Conservation (phyloP, 2,113 vertebrate genomes). For the Anguilla rostrata region DNA sequence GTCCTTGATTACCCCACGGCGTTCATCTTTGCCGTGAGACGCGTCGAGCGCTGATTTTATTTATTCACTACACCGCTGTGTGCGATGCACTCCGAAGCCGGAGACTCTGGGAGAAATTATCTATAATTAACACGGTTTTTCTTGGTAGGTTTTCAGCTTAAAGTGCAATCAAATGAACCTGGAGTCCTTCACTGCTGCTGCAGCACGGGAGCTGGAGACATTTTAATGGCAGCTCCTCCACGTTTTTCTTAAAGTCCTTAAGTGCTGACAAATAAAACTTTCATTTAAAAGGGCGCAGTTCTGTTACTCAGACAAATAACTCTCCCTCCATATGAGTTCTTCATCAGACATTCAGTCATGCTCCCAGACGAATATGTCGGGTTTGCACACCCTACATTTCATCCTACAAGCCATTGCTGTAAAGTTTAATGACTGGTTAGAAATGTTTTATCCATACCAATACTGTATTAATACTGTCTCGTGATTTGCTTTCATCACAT, state of each 20-base stretch:
- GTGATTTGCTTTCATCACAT: neutral
- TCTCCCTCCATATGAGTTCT: neutral
- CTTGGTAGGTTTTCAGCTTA: conserved; percentile 11
- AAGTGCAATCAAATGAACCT: neutral
- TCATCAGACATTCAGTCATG: neutral
- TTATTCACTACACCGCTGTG: conserved; percentile 10
- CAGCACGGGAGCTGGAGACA: neutral
- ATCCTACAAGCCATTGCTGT: neutral
- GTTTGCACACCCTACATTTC: neutral
- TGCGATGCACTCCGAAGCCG: neutral
- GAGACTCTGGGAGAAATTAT: conserved; percentile 13
- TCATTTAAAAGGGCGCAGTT: neutral
- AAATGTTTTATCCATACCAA: too few species aligned
- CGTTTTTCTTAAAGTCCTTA: neutral
- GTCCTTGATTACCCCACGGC: conserved; percentile 35
- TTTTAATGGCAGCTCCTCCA: neutral
- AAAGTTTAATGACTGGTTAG: neutral
- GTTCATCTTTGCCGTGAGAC: conserved; percentile 29
- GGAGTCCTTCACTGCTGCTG: neutral
- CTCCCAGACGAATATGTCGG: neutral
- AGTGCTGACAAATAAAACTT: neutral
- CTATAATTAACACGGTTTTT: conserved; percentile 22
- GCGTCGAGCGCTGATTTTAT: conserved; percentile 5
- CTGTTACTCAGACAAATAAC: neutral
- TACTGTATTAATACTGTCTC: too few species aligned